These are phyloP conservation scores for Drosophila yakuba DNA, from an alignment of 1,140 invertebrate species.

Conservation along the genomic window DNA sequence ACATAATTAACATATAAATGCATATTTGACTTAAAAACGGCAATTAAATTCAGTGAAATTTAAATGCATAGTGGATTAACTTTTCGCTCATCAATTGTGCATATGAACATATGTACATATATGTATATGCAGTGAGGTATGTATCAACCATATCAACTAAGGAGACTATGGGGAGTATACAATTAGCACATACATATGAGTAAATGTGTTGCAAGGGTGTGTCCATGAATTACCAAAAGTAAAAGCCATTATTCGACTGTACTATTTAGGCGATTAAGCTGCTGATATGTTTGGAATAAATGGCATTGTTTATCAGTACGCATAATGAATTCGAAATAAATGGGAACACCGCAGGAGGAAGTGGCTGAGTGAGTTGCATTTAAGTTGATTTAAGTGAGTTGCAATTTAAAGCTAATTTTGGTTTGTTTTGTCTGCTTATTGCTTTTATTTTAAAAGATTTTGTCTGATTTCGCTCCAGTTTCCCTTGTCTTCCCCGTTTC, in stretches of 20 bases:
- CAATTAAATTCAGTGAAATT: conserved; percentile 34
- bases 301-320: conserved; percentile 59
- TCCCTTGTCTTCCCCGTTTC: not conserved
- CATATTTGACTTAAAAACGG: conserved; percentile 20
- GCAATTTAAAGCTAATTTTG: conserved; percentile 6
- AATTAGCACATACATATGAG: too few species aligned
- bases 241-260: not conserved
- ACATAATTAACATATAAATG: conserved; percentile 19
- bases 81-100: conserved; percentile 38
- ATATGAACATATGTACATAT: conserved; percentile 26
- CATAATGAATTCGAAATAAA: conserved; percentile 56
- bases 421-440: conserved; percentile 50
- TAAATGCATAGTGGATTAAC: conserved; percentile 34
- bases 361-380: not conserved
- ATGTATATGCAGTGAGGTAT: too few species aligned
- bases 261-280: conserved; percentile 15
- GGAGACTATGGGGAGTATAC: too few species aligned
- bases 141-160: too few species aligned
- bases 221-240: not conserved
- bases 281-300: conserved; percentile 46
- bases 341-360: conserved; percentile 35
- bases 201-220: too few species aligned
- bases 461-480: conserved; percentile 60
- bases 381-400: too few species aligned
- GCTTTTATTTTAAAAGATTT: conserved; percentile 36